Percentiles rank a stretch among this genome's conserved stretches.
These are phyloP conservation scores for Leptoclinus maculatus DNA, from an alignment of 2,797 vertebrate species.

Conservation along the genomic window DNA sequence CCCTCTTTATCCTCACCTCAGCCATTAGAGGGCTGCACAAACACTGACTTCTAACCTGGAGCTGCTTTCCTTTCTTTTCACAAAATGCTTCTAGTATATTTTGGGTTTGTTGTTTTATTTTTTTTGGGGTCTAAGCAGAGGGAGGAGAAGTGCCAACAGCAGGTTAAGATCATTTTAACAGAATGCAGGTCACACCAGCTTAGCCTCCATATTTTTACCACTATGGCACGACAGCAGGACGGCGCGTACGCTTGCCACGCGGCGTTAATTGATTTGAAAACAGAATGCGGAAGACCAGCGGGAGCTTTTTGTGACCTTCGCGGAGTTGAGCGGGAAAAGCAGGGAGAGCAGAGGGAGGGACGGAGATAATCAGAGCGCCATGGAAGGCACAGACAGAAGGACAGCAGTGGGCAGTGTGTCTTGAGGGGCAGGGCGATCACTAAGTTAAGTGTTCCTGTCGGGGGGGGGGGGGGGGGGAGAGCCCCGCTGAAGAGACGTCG, in stretches of 20 bases:
- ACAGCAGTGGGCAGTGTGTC: not conserved
- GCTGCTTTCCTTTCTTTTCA: constrained; percentile 1
- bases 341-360: not conserved
- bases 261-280: constrained; percentile 62
- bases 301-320: constrained; percentile 18
- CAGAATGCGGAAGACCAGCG: constrained; percentile 18
- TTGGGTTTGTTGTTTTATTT: not conserved
- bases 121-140: not conserved
- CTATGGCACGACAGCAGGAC: constrained; percentile 26
- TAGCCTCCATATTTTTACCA: constrained; percentile 40
- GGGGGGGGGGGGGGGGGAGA: not conserved
- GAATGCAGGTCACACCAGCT: constrained; percentile 26
- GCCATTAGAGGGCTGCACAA: constrained; percentile 15
- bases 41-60: constrained; percentile 21
- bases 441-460: constrained; percentile 48
- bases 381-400: not conserved
- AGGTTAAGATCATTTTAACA: constrained; percentile 23
- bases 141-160: constrained; percentile 21
- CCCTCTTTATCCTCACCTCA: constrained; percentile 9
- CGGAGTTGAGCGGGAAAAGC: not conserved
- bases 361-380: constrained; percentile 28
- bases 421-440: not conserved
- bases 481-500: constrained; percentile 18
- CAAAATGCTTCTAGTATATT: constrained; percentile 12
- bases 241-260: constrained; percentile 2